Evolutionary conservation across 2,797 vertebrate species (phyloP).

Genomic region (Chaetophractus vellerosus): DNA sequence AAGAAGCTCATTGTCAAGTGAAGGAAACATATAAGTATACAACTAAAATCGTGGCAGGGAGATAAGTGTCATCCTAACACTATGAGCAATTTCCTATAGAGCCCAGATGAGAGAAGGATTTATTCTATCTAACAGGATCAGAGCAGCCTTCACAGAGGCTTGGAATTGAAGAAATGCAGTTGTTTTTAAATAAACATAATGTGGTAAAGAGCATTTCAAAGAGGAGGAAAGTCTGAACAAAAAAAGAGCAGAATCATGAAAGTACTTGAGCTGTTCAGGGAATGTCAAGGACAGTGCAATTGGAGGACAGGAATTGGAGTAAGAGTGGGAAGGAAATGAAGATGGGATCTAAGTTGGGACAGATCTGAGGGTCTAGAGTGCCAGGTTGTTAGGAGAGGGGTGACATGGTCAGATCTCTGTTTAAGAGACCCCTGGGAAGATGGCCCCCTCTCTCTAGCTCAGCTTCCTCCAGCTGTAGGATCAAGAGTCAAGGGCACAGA

Average conservation of each 20-base stretch:
- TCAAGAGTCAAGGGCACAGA: neutral
- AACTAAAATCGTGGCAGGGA: neutral
- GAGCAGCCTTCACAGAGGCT: neutral
- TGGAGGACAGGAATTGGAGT: neutral
- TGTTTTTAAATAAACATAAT: conserved; percentile 40
- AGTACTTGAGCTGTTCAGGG: neutral
- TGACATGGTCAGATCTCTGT: neutral
- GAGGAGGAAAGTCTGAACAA: neutral
- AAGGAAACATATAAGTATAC: conserved; percentile 35
- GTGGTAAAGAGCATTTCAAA: neutral
- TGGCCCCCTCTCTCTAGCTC: neutral
- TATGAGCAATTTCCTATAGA: conserved; percentile 8
- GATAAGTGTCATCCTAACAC: conserved; percentile 12
- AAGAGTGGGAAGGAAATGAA: neutral
- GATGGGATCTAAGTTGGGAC: neutral
- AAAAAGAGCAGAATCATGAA: neutral
- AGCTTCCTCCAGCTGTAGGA: neutral
- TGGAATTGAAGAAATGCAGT: neutral
- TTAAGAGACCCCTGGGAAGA: neutral
- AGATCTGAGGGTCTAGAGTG: neutral
- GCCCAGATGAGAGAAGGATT: neutral
- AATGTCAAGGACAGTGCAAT: neutral
- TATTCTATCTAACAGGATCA: neutral
- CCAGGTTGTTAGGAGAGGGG: neutral
- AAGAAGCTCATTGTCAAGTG: conserved; percentile 36